phyloP scores from a whole-genome alignment of 1,140 invertebrate species.

The Triops cancriformis region DNA sequence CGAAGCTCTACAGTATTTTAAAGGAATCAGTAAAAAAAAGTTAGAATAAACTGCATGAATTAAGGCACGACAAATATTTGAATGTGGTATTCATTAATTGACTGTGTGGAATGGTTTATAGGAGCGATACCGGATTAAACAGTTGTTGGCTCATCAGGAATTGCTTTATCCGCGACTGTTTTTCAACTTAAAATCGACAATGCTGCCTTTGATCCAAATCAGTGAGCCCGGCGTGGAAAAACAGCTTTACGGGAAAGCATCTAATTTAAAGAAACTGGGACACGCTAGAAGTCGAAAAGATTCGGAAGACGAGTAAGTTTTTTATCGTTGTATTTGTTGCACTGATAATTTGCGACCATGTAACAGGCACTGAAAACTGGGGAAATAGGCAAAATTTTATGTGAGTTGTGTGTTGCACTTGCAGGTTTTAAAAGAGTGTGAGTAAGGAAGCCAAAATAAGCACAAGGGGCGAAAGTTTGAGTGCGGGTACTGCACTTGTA shows the following conservation, averaged over 20 bases:
- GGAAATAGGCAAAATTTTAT: not conserved
- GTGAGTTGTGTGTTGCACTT: not conserved
- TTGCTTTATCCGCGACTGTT: slow-evolving; percentile 62
- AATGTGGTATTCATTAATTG: slow-evolving; percentile 9
- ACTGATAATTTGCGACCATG: no score
- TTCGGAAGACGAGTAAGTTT: not conserved
- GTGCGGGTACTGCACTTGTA: not conserved
- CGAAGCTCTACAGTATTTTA: no score
- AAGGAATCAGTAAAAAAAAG: slow-evolving; percentile 9
- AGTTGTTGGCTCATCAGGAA: slow-evolving; percentile 64
- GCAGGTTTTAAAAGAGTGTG: not conserved
- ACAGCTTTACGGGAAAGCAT: slow-evolving; percentile 33
- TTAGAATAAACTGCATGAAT: slow-evolving; percentile 23
- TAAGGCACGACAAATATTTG: no score
- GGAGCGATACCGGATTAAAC: slow-evolving; percentile 58
- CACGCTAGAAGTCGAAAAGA: not conserved
- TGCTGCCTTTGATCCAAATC: slow-evolving; percentile 60
- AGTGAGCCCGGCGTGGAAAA: slow-evolving; percentile 45
- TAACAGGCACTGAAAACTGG: no score
- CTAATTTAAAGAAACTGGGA: slow-evolving; percentile 14
- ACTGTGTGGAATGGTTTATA: slow-evolving; percentile 34
- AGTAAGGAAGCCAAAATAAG: not conserved
- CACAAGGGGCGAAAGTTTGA: not conserved
- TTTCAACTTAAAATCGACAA: slow-evolving; percentile 54
- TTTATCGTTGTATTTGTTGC: not conserved